Evolutionary conservation across 2,797 vertebrate genomes (phyloP), one percentile per base, ranked within the genome.

Genomic region (Chrosomus eos): DNA sequence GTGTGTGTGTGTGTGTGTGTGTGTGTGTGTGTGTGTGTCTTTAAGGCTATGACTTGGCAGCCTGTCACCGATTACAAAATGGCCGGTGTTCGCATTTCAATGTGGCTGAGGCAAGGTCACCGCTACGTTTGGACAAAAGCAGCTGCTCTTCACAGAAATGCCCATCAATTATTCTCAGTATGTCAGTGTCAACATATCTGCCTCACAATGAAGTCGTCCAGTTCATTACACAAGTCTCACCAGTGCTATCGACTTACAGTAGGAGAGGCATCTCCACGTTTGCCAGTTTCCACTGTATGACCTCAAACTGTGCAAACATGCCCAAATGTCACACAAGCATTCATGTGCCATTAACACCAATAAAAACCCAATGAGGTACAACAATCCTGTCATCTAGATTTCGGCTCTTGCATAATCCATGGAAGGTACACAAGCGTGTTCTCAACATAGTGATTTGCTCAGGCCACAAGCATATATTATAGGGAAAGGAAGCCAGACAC

Each of bases 61-160:
- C 84, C 79, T 88, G 82, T 88, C 86, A 87, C 91, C 91, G 93
- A 94, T 94, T 94, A 95, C 85, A 89, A 95, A 95, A 95, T 94
- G 92, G 87, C 89, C 90, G 91, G 94, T 94, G 93, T 94, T 91
- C 89, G 72, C 75, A 92, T 94, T 95, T 95, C 94, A 93, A 88
- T 84, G 87, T 88, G 91, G 93, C 90, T 90, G 91, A 92, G 91
- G 92, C 95, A 95, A 95, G 95, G 95, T 95, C 95, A 94, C 90
- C 86, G 86, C 91, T 89, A 89, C 91, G 88, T 92, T 83, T 88
- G 93, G 93, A 95, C 93, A 93, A 94, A 94, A 91, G 93, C 95
- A 95, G 94, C 94, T 94, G 93, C 91, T 94, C 91, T 91, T 92
- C 89, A 91, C 89, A 92, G 94, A 93, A 94, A 95, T 91, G 93